Evolutionary conservation across 1,140 invertebrate genomes (phyloP).

Genomic region (Pissodes strobi): DNA sequence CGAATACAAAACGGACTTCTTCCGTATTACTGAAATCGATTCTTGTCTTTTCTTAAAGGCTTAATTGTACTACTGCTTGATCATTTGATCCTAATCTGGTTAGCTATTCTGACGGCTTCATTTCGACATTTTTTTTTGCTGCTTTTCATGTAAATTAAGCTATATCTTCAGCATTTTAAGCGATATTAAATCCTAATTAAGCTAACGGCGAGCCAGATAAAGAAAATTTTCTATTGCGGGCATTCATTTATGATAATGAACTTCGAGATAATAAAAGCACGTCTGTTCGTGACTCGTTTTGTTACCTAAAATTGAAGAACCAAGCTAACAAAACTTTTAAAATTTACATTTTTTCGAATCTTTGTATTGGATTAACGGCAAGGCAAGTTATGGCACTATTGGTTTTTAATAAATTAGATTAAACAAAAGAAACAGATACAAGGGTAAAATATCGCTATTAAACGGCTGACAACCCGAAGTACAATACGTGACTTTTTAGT

Average conservation of each 20-base stretch:
- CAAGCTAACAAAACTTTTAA: too few relatives aligned
- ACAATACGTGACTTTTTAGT: too few relatives aligned
- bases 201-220: slow-evolving; percentile 4
- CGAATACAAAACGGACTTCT: slow-evolving; percentile 34
- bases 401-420: too few relatives aligned
- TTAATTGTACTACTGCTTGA: slow-evolving; percentile 48
- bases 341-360: too few relatives aligned
- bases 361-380: too few relatives aligned
- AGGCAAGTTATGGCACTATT: too few relatives aligned
- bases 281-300: too few relatives aligned
- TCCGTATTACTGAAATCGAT: slow-evolving; percentile 41
- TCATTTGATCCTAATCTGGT: slow-evolving; percentile 47
- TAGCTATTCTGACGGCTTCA: slow-evolving; percentile 40
- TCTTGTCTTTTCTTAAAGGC: slow-evolving; percentile 43
- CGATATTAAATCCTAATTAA: slow-evolving; percentile 35
- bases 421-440: too few relatives aligned
- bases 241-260: slow-evolving; percentile 17
- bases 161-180: slow-evolving; percentile 43
- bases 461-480: too few relatives aligned
- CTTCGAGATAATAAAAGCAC: slow-evolving; percentile 8
- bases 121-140: slow-evolving; percentile 35
- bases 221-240: slow-evolving; percentile 24
- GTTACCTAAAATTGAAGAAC: too few relatives aligned
- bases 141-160: slow-evolving; percentile 41
- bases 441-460: too few relatives aligned